Evolutionary conservation across 2,888 invertebrate species (phyloP), one percentile per base, ranked within the genome.

Genomic region (Yponomeuta sedellus): DNA sequence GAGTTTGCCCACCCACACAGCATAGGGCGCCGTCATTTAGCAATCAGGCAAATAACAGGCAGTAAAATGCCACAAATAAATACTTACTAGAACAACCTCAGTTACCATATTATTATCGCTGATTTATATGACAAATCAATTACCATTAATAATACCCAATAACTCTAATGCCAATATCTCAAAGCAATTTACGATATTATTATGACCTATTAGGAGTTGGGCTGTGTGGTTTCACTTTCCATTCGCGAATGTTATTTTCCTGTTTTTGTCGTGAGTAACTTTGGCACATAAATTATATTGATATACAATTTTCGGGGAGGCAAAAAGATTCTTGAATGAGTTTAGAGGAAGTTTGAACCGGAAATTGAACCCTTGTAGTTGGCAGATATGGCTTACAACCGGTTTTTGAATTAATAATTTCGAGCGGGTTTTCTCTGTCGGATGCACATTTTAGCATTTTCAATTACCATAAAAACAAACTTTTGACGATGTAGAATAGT

Each of bases 81-180:
- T 22, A 58, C n/a, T 58, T 8, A 58, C 6, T n/a, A 20, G 58
- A 58, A 58, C 22, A 19, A 19, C 58, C 22, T 22, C 58, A 20
- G 58, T 12, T 19, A 5, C 58, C 22, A 19, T 19, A 58, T 22
- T 58, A 61, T 61, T 39, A 61, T 34, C 34, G 5, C 61, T 61
- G 61, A 61, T 25, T 61, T 61, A 61, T 61, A 61, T 61, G 61
- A 28, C 61, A 61, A 61, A 61, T 61, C 61, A 61, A 61, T 61
- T 61, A 61, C 44, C 44, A 52, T 52, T 34, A 61, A n/a, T 61
- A 61, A 61, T 61, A 61, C 12, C n/a, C n/a, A 22, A 28, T 61
- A 61, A 28, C 61, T 11, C 25, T 25, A 61, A 61, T 61, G 25
- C 20, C 61, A n/a, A 61, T 61, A 61, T 61, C 61, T 28, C n/a